Base-by-base conservation (phyloP, 2,797 vertebrate genomes). In the Fistularia commersonii region DNA sequence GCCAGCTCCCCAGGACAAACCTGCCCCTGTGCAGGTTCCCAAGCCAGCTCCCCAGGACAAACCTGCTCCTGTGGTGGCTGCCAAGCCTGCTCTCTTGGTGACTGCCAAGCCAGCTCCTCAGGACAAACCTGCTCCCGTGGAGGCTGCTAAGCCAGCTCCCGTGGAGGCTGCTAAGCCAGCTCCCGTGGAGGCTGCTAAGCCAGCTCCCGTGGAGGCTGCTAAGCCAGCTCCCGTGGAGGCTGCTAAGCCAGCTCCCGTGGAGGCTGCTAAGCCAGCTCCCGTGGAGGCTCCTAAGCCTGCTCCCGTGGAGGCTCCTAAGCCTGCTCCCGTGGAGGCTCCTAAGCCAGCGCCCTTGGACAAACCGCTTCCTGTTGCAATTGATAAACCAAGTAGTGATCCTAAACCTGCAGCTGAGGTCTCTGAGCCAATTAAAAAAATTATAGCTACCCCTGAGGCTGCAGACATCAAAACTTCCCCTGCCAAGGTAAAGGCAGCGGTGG, bases 391-490 rank as follows among this genome's bases (percentile, higher is more conserved):
- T 1, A 8, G 32, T 0, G 34, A 49, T 5, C 44, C 8, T 4
- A 54, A 61, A 23, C 12, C 40, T 38, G 38, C 32, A 0, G 8
- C 38, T 4, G 53, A 12, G 34, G 41, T 3, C 10, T 3, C 7
- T 1, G 38, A 70, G 1, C 31, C 52, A 6, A 36, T 12, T 10
- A 40, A 41, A 40, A 50, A 40, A n/a, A 23, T n/a, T 41, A 37
- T 32, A 39, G 8, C 31, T 23, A 32, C 39, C 11, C 32, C 48
- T 32, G n/a, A 31, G 2, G 6, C 6, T 32, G 11, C 36, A 32
- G 55, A 56, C 23, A 7, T 54, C 0, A 65, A 71, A 45, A 31
- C n/a, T 6, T 1, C 41, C 7, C 41, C 48, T 5, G 67, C 51
- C 0, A 41, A 70, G 31, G 38, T 39, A 1, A 37, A 67, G n/a